Evolutionary conservation across 2,888 invertebrate species (phyloP), one percentile per base, ranked within the genome.

Genomic region (Clitarchus hookeri): DNA sequence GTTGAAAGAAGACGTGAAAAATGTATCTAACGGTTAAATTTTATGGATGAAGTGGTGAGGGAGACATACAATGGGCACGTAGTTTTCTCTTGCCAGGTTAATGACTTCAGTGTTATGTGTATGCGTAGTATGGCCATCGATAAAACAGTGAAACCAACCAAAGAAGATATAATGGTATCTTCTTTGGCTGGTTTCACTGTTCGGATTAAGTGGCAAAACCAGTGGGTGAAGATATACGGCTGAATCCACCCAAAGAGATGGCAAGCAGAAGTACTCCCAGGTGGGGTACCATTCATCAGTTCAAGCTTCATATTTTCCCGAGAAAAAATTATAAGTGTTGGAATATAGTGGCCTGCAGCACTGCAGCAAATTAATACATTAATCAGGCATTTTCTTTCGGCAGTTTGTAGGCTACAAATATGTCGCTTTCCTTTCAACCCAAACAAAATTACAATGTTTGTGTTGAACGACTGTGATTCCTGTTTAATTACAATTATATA

Each of bases 361-460:
- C n/a, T 78, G 25, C 11, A 12, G 11, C 78, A 78, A 78, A 23
- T 78, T 23, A 78, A 11, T 78, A 78, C 19, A n/a, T 11, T 78
- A 25, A 78, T 26, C 26, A 78, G 26, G n/a, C 3, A n/a, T 16
- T 23, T 23, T 78, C 78, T 78, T 25, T 23, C n/a, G 25, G 78
- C 13, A 25, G 4, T 16, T 26, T 11, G 26, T 23, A 78, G n/a
- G n/a, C 25, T 78, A 25, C 25, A 11, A 78, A 78, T 78, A 16
- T 78, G 78, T 78, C 78, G n/a, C 78, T 78, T 78, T 78, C 78
- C 78, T 26, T 78, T 78, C 2, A 78, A 23, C 16, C 78, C 78
- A 78, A 78, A 11, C n/a, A n/a, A 78, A 11, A 16, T 78, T 78
- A n/a, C 16, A 78, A 12, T 78, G 78, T 23, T 23, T 78, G 26